phyloP scores from a whole-genome alignment of 2,888 invertebrate genomes.

The Fissipunctia ypsillon region DNA sequence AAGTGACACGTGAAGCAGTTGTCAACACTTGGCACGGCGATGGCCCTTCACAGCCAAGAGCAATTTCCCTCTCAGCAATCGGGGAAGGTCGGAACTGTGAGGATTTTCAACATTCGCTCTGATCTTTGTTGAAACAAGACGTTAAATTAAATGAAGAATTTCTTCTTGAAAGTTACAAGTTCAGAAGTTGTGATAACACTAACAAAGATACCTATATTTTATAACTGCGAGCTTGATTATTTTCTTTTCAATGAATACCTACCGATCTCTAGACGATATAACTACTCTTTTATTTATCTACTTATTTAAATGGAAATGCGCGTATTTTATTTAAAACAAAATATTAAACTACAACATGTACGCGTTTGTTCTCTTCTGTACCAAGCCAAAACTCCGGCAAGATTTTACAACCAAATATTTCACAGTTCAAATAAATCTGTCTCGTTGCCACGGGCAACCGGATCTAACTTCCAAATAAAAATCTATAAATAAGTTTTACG shows the following conservation, averaged over 20 bases:
- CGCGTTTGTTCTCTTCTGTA: neutral
- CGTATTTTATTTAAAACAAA: constrained; percentile 8
- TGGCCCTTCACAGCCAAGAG: constrained; percentile 26
- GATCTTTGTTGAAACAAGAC: constrained; percentile 51
- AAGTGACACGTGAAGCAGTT: constrained; percentile 12
- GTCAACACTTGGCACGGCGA: constrained; percentile 7
- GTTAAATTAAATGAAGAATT: constrained; percentile 52
- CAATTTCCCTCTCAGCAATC: constrained; percentile 30
- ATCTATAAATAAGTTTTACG: constrained; percentile 50
- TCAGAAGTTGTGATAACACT: constrained; percentile 14
- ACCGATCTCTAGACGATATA: neutral
- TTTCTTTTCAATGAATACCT: neutral
- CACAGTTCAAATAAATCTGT: constrained; percentile 47
- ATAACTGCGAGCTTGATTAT: neutral
- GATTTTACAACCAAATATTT: constrained; percentile 25
- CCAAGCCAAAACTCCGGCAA: constrained; percentile 14
- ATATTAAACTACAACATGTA: neutral
- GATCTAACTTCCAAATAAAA: constrained; percentile 43
- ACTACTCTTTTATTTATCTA: neutral
- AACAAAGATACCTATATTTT: neutral
- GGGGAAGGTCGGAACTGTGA: constrained; percentile 19
- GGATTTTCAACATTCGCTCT: constrained; percentile 42
- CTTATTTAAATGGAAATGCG: neutral
- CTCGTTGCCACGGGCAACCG: constrained; percentile 15
- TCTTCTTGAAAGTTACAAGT: constrained; percentile 21